phyloP scores from a whole-genome alignment of 2,797 vertebrate species.

The Siniperca scherzeri region DNA sequence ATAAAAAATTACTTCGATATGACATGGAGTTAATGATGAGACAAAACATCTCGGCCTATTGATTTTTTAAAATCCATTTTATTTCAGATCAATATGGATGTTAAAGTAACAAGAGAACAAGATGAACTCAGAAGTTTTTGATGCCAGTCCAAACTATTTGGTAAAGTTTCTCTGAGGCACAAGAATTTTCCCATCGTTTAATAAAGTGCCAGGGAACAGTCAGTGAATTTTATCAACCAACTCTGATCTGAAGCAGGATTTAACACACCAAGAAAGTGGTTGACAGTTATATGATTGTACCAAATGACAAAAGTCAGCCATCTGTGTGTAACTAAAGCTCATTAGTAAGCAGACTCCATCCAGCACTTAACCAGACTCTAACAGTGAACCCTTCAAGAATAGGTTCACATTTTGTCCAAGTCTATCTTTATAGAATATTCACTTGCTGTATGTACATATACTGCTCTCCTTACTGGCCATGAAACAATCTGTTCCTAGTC shows the following conservation, averaged over 20 bases:
- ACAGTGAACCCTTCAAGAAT: background rate
- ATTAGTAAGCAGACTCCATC: background rate
- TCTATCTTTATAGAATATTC: background rate
- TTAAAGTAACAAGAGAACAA: background rate
- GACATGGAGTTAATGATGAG: background rate
- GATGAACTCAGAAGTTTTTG: background rate
- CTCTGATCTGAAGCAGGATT: conserved; percentile 17
- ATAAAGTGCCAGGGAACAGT: background rate
- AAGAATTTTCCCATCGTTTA: background rate
- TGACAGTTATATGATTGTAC: conserved; percentile 4
- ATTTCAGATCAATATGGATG: conserved; percentile 17
- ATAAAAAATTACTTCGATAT: background rate
- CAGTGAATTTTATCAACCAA: background rate
- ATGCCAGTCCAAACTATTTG: background rate
- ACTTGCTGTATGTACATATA: background rate
- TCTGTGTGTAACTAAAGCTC: background rate
- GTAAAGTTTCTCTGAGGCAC: background rate
- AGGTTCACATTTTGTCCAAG: background rate
- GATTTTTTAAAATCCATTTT: background rate
- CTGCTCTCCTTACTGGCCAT: background rate
- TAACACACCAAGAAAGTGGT: background rate
- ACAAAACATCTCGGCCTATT: conserved; percentile 7
- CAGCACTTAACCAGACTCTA: background rate
- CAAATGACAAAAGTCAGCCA: background rate
- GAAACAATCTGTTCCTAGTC: background rate